Base-by-base conservation (phyloP, 2,797 vertebrate genomes). In the Morus bassanus region DNA sequence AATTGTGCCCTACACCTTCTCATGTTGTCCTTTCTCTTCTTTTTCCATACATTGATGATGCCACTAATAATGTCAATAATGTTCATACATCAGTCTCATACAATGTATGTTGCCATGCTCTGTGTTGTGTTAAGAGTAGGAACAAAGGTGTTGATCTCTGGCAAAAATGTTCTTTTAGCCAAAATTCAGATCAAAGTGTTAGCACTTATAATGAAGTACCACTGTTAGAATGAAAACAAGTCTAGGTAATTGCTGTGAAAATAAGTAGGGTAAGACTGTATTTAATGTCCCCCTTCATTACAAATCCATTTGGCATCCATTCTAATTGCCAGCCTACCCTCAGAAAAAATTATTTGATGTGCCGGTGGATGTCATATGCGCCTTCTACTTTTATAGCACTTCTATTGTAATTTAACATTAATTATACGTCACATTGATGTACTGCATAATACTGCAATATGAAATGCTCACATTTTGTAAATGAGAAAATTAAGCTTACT, bases 361-460 rank as follows among this genome's bases (percentile, higher is more conserved):
- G 65, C 45, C 23, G 9, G 69, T 65, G 41, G 63, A 89, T 96
- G 77, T 92, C 96, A 90, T 78, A 61, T 74, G 45, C 68, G 54
- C 41, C 75, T 83, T 60, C 22, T 61, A 95, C 69, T 84, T 96
- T 89, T 77, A 85, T 43, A 75, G 30, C 30, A 64, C 43, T 85
- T 92, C 72, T 84, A 89, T 67, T 95, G 75, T 89, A 96, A 95
- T 94, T 85, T 80, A 93, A 94, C 90, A 93, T 97, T 94, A 96
- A 97, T 97, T 96, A 93, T 90, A 88, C 95, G 96, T 96, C 69
- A 79, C 90, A 95, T 86, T 93, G 68, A 95, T 64, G 43, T 64
- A 75, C 65, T 90, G 27, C 67, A 91, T 75, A 96, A 92, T 63
- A 51, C 18, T 30, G 87, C 37, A 64, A 64, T 53, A 80, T 31